These are phyloP conservation scores for Nephrotoma guestfalica DNA, from an alignment of 2,888 invertebrate species.

Conservation along the genomic window DNA sequence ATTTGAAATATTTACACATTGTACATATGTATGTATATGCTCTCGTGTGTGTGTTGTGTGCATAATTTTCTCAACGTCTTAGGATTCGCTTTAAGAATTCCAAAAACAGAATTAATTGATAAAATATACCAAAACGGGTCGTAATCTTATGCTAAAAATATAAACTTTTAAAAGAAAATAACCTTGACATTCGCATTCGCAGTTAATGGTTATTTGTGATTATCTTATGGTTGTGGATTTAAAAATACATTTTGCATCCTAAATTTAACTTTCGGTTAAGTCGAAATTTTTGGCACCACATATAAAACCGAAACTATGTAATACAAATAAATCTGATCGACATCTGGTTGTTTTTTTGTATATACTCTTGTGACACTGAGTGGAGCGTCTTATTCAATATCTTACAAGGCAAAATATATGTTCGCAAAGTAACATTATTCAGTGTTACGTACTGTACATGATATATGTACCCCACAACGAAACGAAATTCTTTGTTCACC, in stretches of 20 bases:
- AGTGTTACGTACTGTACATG: background rate
- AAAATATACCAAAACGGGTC: background rate
- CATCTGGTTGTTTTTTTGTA: background rate
- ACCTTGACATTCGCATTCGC: background rate
- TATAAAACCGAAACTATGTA: background rate
- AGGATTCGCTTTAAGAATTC: background rate
- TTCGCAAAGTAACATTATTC: background rate
- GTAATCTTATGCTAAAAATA: background rate
- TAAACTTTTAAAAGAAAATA: background rate
- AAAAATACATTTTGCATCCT: background rate
- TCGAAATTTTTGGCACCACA: background rate
- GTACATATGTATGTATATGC: background rate
- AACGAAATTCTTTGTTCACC: background rate
- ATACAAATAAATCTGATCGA: background rate
- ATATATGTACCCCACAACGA: background rate
- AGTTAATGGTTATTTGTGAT: background rate
- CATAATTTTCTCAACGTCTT: background rate
- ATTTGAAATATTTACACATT: background rate
- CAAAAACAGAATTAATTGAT: background rate
- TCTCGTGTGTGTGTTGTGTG: background rate
- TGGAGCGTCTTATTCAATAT: background rate
- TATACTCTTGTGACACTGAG: background rate
- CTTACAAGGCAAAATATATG: background rate
- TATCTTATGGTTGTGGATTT: background rate
- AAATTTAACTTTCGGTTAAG: background rate